A percentile compares a stretch with the other conserved stretches of the same genome.
phyloP scores from a whole-genome alignment of 1,140 invertebrate genomes.

The Gonioctena quinquepunctata region DNA sequence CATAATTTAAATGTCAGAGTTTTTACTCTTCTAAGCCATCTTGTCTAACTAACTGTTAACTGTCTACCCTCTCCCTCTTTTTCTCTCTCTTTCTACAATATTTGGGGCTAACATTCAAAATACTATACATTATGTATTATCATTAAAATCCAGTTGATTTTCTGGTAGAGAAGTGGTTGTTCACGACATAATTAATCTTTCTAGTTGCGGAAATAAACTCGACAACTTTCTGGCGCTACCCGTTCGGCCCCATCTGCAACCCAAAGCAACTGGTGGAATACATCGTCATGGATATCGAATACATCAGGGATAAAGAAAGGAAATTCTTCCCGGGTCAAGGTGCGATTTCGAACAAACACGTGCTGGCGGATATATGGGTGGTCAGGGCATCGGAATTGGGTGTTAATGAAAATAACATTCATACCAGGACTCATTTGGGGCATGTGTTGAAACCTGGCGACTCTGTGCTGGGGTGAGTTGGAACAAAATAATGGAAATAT shows the following conservation, averaged over 20 bases:
- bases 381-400: constrained; percentile 89
- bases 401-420: constrained; percentile 78
- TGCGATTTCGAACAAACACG: constrained; percentile 82
- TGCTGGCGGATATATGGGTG: constrained; percentile 92
- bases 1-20: too few relatives aligned
- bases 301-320: constrained; percentile 76
- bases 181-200: too few relatives aligned
- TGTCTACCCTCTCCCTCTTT: too few relatives aligned
- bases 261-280: constrained; percentile 92
- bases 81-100: too few relatives aligned
- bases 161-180: too few relatives aligned
- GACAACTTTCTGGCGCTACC: constrained; percentile 81
- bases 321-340: constrained; percentile 86
- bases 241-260: constrained; percentile 85
- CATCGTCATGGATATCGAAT: constrained; percentile 93
- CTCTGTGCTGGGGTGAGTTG: constrained; percentile 80
- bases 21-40: too few relatives aligned
- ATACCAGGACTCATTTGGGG: constrained; percentile 91
- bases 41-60: too few relatives aligned
- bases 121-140: too few relatives aligned
- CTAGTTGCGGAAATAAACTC: constrained; percentile 85
- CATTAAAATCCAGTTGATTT: too few relatives aligned
- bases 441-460: constrained; percentile 93
- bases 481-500: not conserved
- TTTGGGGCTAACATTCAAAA: too few relatives aligned